Percentiles rank a stretch among this genome's conserved stretches.
Evolutionary conservation across 2,797 vertebrate species (phyloP).

Genomic region (Gambelia wislizenii): DNA sequence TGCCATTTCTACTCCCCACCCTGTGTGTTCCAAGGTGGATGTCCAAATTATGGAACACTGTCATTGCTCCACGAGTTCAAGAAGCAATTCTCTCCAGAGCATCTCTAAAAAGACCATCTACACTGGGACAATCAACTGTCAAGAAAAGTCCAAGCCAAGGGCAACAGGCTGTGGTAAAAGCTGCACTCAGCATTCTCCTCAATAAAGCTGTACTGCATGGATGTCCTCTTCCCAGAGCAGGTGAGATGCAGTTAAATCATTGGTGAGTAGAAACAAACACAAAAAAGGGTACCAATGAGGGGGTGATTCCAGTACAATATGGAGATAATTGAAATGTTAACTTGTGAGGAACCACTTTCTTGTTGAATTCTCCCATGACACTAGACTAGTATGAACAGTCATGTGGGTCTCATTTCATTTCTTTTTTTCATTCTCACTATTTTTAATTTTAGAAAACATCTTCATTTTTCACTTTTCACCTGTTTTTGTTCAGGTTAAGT

Average conservation of each 20-base stretch:
- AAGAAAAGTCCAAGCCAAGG: slow-evolving; percentile 86
- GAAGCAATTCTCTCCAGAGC: slow-evolving; percentile 91
- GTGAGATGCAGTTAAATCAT: slow-evolving; percentile 72
- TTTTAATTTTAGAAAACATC: not conserved
- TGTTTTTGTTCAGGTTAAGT: not conserved
- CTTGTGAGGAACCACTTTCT: not conserved
- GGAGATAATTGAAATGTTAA: no score
- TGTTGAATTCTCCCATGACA: no score
- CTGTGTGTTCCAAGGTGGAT: slow-evolving; percentile 86
- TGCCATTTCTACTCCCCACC: slow-evolving; percentile 1
- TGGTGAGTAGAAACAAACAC: not conserved
- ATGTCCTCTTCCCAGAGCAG: slow-evolving; percentile 89
- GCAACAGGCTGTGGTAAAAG: slow-evolving; percentile 93
- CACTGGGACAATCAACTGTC: slow-evolving; percentile 76
- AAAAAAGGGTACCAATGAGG: no score
- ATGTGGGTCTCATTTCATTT: not conserved
- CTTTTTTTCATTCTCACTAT: not conserved
- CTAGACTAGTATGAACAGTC: not conserved
- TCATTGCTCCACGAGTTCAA: slow-evolving; percentile 92
- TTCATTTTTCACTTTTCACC: not conserved
- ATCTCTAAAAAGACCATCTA: slow-evolving; percentile 81
- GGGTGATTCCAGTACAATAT: not conserved
- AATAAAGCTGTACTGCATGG: slow-evolving; percentile 92
- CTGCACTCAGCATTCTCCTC: slow-evolving; percentile 94
- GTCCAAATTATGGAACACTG: slow-evolving; percentile 91